Evolutionary conservation across 2,888 invertebrate genomes (phyloP), one percentile per base, ranked within the genome.

Genomic region (Dynastes grantii): DNA sequence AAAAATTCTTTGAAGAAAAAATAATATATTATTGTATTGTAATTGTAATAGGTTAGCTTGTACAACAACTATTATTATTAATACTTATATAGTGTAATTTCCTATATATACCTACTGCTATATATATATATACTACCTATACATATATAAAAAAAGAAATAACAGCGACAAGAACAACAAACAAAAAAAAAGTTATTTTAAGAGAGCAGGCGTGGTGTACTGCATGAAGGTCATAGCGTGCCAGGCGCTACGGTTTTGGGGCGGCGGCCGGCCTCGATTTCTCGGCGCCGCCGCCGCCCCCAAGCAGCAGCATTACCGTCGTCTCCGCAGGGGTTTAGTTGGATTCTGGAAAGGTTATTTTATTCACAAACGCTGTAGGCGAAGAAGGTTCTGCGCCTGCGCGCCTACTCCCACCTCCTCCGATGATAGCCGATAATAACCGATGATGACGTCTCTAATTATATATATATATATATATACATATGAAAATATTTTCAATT

Each of bases 311-410:
- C 91, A 91, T 89, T 91, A 92, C 91, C 91, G 89, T 91, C 91
- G 89, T 90, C 90, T 91, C 88, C 91, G 91, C 90, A 93, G 92
- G 91, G 92, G 93, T 92, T 92, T 93, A 91, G 92, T 94, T 92
- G 94, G 94, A 90, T 92, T 92, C 91, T 94, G 94, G 94, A 94
- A 92, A 91, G 94, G 94, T 91, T 94, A 92, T 92, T 94, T 94
- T 91, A 94, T 93, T 92, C 92, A 92, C 91, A 94, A 93, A 91
- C 92, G 92, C 90, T 92, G 92, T 91, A 92, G 93, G 91, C 92
- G 94, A 90, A 91, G 91, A 91, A 2, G 45, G 45, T 45, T 45
- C 45, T 45, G 45, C 8, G 6, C 45, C 45, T 45, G 8, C 45
- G 8, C 45, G 32, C 32, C 32, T 37, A 37, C 5, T 65, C 22